These are phyloP conservation scores for Volucella inflata DNA, from an alignment of 2,888 invertebrate species.

Conservation along the genomic window DNA sequence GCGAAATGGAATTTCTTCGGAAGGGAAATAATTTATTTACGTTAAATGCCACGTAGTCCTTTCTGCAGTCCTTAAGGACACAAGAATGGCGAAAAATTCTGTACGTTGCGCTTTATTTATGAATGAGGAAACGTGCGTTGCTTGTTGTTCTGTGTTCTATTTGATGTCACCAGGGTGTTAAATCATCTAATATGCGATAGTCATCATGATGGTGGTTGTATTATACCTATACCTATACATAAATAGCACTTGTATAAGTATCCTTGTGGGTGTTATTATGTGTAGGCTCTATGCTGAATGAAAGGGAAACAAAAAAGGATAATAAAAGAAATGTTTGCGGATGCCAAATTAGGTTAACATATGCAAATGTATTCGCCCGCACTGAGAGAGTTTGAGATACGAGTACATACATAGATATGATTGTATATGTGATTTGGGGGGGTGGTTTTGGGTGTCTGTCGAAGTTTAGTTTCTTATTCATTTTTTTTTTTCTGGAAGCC, in stretches of 20 bases:
- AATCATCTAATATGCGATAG: conserved; percentile 41
- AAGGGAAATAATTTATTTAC: conserved; percentile 52
- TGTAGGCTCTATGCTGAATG: conserved; percentile 4
- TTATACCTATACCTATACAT: not conserved
- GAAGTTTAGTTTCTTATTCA: not conserved
- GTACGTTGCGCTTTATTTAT: conserved; percentile 67
- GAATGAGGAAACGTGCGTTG: conserved; percentile 63
- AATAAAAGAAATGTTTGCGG: conserved; percentile 39
- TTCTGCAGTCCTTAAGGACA: conserved; percentile 32
- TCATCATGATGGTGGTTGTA: conserved; percentile 35
- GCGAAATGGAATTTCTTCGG: not conserved
- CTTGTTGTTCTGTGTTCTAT: conserved; percentile 21
- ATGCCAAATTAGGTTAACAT: conserved; percentile 51
- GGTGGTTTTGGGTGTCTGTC: too few species aligned
- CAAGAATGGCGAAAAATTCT: conserved; percentile 23
- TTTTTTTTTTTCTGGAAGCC: conserved; percentile 14
- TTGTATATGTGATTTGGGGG: too few species aligned
- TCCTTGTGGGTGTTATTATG: conserved; percentile 42
- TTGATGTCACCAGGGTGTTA: conserved; percentile 54
- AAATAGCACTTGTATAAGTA: not conserved
- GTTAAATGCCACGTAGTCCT: conserved; percentile 18
- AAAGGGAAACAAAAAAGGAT: conserved; percentile 19
- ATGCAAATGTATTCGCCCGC: conserved; percentile 60
- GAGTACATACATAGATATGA: too few species aligned
- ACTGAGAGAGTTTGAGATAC: conserved; percentile 3